Conservation (phyloP, 2,797 vertebrate species). For the Echeneis naucrates region DNA sequence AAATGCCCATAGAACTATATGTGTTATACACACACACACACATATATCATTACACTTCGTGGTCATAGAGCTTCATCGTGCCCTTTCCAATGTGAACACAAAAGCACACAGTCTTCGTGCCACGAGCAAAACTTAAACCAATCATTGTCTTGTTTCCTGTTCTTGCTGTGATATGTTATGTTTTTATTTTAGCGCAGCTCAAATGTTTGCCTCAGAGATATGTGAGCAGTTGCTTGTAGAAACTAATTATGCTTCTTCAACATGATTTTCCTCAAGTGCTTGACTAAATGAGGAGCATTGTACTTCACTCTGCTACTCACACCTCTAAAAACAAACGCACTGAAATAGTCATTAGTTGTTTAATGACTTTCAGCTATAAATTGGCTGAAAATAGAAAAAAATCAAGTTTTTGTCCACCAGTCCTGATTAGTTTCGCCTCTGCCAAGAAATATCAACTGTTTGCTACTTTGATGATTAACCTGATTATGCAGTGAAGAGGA, state of each 20-base stretch:
- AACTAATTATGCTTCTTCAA: constrained; percentile 38
- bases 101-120: constrained; percentile 21
- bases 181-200: not conserved
- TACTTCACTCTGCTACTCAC: constrained; percentile 18
- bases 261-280: constrained; percentile 32
- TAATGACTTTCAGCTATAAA: constrained; percentile 10
- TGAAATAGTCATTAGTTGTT: constrained; percentile 22
- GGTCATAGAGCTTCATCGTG: constrained; percentile 15
- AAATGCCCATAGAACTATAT: too few species aligned
- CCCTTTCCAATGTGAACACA: not conserved
- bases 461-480: not conserved
- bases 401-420: constrained; percentile 8
- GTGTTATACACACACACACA: too few species aligned
- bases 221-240: constrained; percentile 28
- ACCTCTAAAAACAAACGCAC: constrained; percentile 25
- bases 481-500: not conserved
- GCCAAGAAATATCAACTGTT: not conserved
- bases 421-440: constrained; percentile 1
- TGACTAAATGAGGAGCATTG: constrained; percentile 16
- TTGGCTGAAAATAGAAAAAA: too few species aligned
- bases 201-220: constrained; percentile 20
- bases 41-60: too few species aligned
- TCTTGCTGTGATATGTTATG: constrained; percentile 1
- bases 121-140: not conserved
- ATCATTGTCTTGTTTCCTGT: not conserved